Percentiles rank a stretch among this genome's conserved stretches.
Conservation (phyloP, 2,888 invertebrate species). For the Fragum fragum region DNA sequence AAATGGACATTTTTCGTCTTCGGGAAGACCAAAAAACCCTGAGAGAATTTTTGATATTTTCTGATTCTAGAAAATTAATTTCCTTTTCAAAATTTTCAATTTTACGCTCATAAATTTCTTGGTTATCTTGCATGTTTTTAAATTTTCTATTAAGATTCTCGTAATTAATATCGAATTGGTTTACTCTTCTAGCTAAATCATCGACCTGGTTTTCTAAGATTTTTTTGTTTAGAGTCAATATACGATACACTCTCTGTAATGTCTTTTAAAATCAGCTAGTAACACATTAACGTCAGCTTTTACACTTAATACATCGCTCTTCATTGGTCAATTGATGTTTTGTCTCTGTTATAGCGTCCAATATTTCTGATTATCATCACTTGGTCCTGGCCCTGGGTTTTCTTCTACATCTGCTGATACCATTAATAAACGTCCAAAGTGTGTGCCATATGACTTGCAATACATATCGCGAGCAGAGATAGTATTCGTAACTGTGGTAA, state of each 20-base stretch:
- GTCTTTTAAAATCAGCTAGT: background rate
- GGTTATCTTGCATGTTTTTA: background rate
- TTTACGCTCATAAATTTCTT: background rate
- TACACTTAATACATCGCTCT: no score
- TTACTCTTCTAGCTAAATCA: background rate
- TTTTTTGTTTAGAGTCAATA: constrained; percentile 6
- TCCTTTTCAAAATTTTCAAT: background rate
- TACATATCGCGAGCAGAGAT: no score
- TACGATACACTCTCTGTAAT: background rate
- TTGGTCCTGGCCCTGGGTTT: background rate
- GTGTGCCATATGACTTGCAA: background rate
- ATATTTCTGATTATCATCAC: background rate
- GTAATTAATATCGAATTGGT: background rate
- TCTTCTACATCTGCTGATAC: background rate
- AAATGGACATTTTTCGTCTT: background rate
- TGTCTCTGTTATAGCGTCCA: background rate
- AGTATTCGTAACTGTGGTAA: no score
- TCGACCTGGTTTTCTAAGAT: background rate
- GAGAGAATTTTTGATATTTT: background rate
- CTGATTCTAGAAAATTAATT: background rate
- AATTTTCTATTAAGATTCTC: background rate
- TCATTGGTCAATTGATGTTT: background rate
- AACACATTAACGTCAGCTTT: background rate
- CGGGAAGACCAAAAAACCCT: background rate
- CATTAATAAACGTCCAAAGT: background rate